A percentile compares a stretch with the other conserved stretches of the same genome.
Evolutionary conservation across 2,888 invertebrate species (phyloP).

Genomic region (Morpho helenor): DNA sequence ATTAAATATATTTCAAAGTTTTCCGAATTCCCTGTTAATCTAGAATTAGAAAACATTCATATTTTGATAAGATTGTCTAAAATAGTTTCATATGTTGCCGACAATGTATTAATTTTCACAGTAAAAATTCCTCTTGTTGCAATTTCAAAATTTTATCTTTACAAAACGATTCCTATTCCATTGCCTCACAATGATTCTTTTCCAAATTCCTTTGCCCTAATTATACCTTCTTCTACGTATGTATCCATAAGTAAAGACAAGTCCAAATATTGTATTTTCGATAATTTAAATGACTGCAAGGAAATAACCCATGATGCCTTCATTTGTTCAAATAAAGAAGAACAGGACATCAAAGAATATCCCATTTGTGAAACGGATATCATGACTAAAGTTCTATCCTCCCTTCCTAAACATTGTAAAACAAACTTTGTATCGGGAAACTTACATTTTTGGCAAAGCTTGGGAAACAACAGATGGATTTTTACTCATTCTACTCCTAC

Average conservation of each 20-base stretch:
- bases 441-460: neutral
- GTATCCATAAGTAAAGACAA: conserved; percentile 26
- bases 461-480: conserved; percentile 6
- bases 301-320: neutral
- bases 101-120: conserved; percentile 25
- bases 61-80: conserved; percentile 18
- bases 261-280: conserved; percentile 18
- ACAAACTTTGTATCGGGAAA: conserved; percentile 8
- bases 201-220: conserved; percentile 22
- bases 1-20: no score
- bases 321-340: conserved; percentile 12
- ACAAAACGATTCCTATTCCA: conserved; percentile 16
- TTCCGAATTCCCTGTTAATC: conserved; percentile 6
- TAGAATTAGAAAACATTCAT: conserved; percentile 21
- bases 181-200: conserved; percentile 16
- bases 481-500: neutral
- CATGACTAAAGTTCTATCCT: conserved; percentile 7
- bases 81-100: conserved; percentile 20
- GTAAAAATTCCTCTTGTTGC: conserved; percentile 11
- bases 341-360: conserved; percentile 6
- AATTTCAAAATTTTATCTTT: conserved; percentile 8
- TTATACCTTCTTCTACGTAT: conserved; percentile 21
- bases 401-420: conserved; percentile 7
- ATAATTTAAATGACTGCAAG: conserved; percentile 13
- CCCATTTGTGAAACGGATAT: conserved; percentile 19